Evolutionary conservation across 2,113 vertebrate genomes (phyloP), one percentile per base, ranked within the genome.

Genomic region (Leptosomus discolor): DNA sequence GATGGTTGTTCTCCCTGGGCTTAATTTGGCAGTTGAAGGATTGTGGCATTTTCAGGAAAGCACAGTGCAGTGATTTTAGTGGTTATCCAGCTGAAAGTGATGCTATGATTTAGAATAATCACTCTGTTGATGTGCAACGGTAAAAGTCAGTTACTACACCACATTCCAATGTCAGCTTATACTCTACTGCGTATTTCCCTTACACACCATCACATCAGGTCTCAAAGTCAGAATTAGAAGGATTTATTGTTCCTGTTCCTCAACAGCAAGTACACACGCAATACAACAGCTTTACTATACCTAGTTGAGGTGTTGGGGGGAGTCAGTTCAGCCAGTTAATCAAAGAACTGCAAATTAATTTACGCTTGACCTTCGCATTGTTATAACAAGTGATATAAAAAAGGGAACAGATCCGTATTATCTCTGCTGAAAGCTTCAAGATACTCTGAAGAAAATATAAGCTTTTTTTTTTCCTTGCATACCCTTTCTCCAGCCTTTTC

Each of bases 1-100:
- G 83, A 97, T 77, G 70, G 94, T 68, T 96, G 94, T 87, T 97
- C 96, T 98, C 97, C 92, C 90, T 69, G 51, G 64, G 97, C 97
- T 98, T 98, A 97, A 98, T 98, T 98, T 98, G 94, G 97, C 97
- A 98, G 97, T 97, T 98, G 98, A 99, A 98, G 97, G 98, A 99
- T 98, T 98, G 97, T 97, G 98, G 98, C 98, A 98, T 98, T 98
- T 98, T 98, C 98, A 98, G 97, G 94, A 98, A 98, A 97, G 95
- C 98, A 98, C 96, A 98, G 96, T 97, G 97, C 95, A 98, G 91
- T 98, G 98, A 97, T 98, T 98, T 98, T 94, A 98, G 98, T 97
- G 97, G 97, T 95, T 97, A 98, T 97, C 95, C 92, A 93, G 93
- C 92, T 95, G 94, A 97, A 98, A 97, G 96, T 70, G 95, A 97